These are phyloP conservation scores for Chiloscyllium plagiosum DNA, from an alignment of 2,113 vertebrate species.

Conservation along the genomic window DNA sequence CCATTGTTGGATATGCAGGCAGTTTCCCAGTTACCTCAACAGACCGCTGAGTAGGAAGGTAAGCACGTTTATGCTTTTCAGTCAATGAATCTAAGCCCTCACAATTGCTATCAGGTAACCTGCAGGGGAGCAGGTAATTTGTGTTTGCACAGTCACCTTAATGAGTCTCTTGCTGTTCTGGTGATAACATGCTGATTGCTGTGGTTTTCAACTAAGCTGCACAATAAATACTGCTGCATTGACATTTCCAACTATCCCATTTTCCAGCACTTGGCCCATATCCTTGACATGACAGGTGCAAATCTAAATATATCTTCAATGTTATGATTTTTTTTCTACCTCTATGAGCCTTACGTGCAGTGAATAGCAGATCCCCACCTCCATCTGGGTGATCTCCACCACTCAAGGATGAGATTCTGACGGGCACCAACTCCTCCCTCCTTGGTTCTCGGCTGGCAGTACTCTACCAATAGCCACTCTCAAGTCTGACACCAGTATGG, in stretches of 20 bases:
- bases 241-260: neutral
- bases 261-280: too few species aligned
- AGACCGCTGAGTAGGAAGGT: neutral
- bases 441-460: neutral
- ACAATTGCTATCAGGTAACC: neutral
- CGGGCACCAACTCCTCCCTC: neutral
- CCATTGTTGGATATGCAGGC: neutral
- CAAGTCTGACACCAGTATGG: neutral
- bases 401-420: neutral
- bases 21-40: neutral
- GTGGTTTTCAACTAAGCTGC: neutral
- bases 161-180: neutral
- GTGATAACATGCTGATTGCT: neutral
- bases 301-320: too few species aligned
- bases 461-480: neutral
- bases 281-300: too few species aligned
- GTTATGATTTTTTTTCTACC: too few species aligned
- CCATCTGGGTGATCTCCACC: neutral
- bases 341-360: too few species aligned
- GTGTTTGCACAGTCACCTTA: neutral
- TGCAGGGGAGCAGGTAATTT: neutral
- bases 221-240: neutral
- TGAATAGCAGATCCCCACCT: too few species aligned
- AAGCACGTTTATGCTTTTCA: neutral
- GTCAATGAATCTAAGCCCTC: neutral